These are phyloP conservation scores for Platorchestia sp. DNA, from an alignment of 1,140 invertebrate genomes.

Conservation along the genomic window DNA sequence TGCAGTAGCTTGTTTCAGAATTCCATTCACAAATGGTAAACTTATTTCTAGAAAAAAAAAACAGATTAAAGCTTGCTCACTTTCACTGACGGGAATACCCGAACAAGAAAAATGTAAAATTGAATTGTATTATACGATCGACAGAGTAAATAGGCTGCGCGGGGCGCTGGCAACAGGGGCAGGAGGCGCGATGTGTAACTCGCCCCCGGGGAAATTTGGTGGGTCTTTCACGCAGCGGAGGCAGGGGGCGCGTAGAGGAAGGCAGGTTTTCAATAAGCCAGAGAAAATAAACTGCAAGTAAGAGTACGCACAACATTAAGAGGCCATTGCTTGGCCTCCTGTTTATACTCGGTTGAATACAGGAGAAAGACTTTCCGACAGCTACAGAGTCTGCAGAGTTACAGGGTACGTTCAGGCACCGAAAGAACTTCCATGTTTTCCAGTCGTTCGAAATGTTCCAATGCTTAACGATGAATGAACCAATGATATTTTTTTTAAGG, in stretches of 20 bases:
- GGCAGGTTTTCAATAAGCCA: not conserved
- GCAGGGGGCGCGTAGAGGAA: not conserved
- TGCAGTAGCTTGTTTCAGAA: not conserved
- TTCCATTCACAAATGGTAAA: not conserved
- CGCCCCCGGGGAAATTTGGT: conserved; percentile 3
- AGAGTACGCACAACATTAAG: not conserved
- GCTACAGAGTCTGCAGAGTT: not conserved
- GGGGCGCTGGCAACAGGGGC: not conserved
- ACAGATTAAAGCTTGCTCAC: not conserved
- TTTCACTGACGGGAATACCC: not conserved
- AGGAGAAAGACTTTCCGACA: not conserved
- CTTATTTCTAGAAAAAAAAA: not conserved
- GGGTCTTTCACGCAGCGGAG: not conserved
- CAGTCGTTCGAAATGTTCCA: no score
- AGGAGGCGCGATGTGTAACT: not conserved
- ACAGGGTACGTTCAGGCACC: not conserved
- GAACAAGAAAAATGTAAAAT: not conserved
- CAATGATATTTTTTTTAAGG: no score
- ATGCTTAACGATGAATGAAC: no score
- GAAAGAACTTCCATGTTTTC: not conserved
- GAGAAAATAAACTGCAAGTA: not conserved
- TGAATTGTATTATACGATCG: not conserved
- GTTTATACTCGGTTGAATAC: not conserved
- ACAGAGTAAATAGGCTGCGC: not conserved
- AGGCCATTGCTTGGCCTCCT: not conserved